Conservation (phyloP, 2,113 vertebrate genomes). For the Alosa alosa region DNA sequence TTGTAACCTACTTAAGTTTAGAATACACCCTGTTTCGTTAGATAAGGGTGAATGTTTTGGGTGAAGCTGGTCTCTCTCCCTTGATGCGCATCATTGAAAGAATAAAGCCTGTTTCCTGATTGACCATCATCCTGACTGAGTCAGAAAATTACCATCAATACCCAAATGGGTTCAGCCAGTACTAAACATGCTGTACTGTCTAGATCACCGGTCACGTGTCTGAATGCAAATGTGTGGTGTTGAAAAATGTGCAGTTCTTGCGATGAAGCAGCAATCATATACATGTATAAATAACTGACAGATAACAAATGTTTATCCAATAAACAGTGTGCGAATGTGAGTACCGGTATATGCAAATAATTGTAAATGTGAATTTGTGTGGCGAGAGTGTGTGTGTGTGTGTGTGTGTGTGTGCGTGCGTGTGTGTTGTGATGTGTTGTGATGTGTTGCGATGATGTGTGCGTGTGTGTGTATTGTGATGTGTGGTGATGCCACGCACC, state of each 20-base stretch:
- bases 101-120: too few relatives aligned
- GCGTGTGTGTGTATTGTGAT: not conserved
- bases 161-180: not conserved
- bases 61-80: too few relatives aligned
- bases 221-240: not conserved
- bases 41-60: too few relatives aligned
- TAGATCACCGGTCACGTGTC: not conserved
- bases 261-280: not conserved
- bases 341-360: not conserved
- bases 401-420: not conserved
- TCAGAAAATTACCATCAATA: too few relatives aligned
- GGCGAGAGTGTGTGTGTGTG: not conserved
- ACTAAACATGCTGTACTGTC: not conserved
- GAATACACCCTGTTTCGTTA: too few relatives aligned
- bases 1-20: too few relatives aligned
- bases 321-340: not conserved
- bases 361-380: not conserved
- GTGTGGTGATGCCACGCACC: slow-evolving; percentile 61
- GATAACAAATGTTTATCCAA: not conserved
- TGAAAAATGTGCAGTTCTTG: not conserved
- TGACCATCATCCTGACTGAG: too few relatives aligned
- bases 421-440: not conserved
- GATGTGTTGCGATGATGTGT: not conserved
- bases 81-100: too few relatives aligned
- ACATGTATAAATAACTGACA: not conserved